These are phyloP conservation scores for Ophion ellenae DNA, from an alignment of 2,888 invertebrate species.

Conservation along the genomic window DNA sequence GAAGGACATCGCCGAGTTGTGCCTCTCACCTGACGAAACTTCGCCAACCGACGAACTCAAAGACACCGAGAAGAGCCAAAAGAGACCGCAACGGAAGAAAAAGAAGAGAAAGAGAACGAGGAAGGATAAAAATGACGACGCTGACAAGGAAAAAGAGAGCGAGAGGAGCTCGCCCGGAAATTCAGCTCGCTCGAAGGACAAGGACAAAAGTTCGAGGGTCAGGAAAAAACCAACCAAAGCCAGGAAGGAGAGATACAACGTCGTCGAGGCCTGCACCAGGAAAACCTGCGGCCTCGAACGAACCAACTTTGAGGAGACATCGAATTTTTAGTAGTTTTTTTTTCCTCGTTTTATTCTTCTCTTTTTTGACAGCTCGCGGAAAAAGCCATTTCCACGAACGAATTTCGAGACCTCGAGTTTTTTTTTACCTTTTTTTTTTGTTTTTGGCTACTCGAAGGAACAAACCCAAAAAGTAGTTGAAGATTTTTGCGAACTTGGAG, in stretches of 20 bases:
- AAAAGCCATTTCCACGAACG: neutral
- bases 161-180: conserved; percentile 40
- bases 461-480: neutral
- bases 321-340: neutral
- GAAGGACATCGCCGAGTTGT: conserved; percentile 52
- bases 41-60: conserved; percentile 25
- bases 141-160: conserved; percentile 62
- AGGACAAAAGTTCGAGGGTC: conserved; percentile 51
- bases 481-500: neutral
- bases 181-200: conserved; percentile 53
- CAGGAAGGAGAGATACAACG: conserved; percentile 59
- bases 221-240: conserved; percentile 45
- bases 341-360: neutral
- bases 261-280: conserved; percentile 54
- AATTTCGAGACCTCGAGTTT: neutral
- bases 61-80: conserved; percentile 13
- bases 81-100: conserved; percentile 18
- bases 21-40: conserved; percentile 23
- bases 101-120: conserved; percentile 31
- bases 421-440: neutral
- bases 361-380: neutral
- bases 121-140: conserved; percentile 55
- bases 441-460: neutral
- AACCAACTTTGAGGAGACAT: conserved; percentile 13
- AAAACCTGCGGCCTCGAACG: conserved; percentile 47